Evolutionary conservation across 2,888 invertebrate species (phyloP).

Genomic region (Melanchra persicariae): DNA sequence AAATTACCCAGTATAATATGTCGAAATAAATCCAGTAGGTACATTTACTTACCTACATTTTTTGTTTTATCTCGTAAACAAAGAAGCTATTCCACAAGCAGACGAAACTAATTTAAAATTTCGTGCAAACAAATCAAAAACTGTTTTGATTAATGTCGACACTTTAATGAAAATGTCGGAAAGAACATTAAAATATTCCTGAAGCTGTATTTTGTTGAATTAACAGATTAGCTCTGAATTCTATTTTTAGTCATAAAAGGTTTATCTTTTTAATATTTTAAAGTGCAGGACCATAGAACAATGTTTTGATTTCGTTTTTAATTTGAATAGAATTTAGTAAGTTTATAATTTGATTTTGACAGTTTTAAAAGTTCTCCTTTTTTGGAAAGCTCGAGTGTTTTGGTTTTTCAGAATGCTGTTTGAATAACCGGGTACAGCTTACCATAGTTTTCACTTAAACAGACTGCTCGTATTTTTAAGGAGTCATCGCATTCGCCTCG

Average conservation of each 20-base stretch:
- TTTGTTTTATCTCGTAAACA: neutral
- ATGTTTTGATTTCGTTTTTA: neutral
- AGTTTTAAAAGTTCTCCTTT: neutral
- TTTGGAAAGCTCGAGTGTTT: neutral
- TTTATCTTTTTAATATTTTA: neutral
- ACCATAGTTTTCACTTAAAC: too few species aligned
- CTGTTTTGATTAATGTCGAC: slow-evolving; percentile 17
- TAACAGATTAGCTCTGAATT: neutral
- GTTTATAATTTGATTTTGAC: neutral
- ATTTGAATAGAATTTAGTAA: neutral
- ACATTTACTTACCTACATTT: neutral
- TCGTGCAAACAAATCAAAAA: neutral
- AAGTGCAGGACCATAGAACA: neutral
- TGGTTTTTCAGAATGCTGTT: too few species aligned
- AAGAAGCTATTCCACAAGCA: slow-evolving; percentile 21
- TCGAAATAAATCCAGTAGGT: neutral
- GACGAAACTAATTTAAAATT: slow-evolving; percentile 2
- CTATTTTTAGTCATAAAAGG: neutral
- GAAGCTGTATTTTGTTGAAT: slow-evolving; percentile 3
- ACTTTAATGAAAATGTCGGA: slow-evolving; percentile 18
- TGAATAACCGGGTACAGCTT: too few species aligned
- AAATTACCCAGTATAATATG: too few species aligned
- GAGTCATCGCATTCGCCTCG: too few species aligned
- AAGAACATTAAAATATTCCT: neutral
- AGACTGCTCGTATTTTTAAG: too few species aligned